Base-by-base conservation (phyloP, 2,888 invertebrate genomes). In the Orchesellides sinensis region DNA sequence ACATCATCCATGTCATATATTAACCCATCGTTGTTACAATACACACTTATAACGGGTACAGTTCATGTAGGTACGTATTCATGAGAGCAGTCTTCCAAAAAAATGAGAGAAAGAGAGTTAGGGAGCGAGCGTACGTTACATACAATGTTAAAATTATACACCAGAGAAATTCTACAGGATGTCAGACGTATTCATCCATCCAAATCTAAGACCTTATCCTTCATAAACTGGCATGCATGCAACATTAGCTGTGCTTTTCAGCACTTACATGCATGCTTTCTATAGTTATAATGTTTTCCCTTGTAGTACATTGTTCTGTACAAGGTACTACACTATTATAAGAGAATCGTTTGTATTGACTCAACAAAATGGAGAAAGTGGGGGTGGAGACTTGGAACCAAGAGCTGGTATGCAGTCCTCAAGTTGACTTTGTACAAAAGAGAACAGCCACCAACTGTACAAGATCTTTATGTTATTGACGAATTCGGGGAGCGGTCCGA, bases 311-410 rank as follows among this genome's bases (percentile, higher is more conserved):
- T 32, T 32, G 10, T 32, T 32, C n/a, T 40, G n/a, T 40, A 40
- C n/a, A 40, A 14, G 14, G n/a, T 40, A 8, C n/a, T 40, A 40
- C 40, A 40, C 14, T 2, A n/a, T n/a, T n/a, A 40, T 2, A 40
- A 40, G n/a, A 40, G 40, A 40, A 40, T n/a, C n/a, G 40, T n/a
- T 40, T 40, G n/a, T 40, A 40, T 40, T 40, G 40, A 40, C 40
- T 40, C 10, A 40, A 35, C 52, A 65, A 59, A 54, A 52, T 32
- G 49, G 83, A 83, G 85, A 86, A 85, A 84, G 78, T 85, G 85
- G 85, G 87, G 87, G 87, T 86, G 86, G 86, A 85, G 85, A 85
- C 84, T 70, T 45, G 17, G 35, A 61, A 65, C 32, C 10, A 61
- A 35, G 49, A 32, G 54, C 8, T 65, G 27, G 10, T 52, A 56